Evolutionary conservation across 1,140 invertebrate species (phyloP).

Genomic region (Anadara kagoshimensis): DNA sequence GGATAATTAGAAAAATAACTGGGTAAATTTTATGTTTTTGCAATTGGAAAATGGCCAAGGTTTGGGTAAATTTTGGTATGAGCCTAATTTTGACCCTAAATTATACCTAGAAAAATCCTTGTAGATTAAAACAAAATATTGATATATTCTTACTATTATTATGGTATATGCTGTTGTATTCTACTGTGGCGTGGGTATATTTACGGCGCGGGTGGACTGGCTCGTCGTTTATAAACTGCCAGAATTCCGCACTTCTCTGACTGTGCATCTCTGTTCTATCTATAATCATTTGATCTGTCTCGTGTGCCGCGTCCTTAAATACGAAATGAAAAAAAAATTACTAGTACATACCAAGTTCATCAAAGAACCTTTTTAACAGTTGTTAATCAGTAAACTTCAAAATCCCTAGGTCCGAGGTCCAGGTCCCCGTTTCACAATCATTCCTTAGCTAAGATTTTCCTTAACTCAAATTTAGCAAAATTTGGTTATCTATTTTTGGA

Average conservation of each 20-base stretch:
- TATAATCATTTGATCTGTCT: slow-evolving; percentile 27
- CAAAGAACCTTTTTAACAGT: background rate
- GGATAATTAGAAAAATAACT: too few relatives aligned
- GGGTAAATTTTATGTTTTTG: too few relatives aligned
- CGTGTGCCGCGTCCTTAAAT: slow-evolving; percentile 40
- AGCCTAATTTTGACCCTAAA: too few relatives aligned
- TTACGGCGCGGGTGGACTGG: slow-evolving; percentile 21
- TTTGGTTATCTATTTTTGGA: too few relatives aligned
- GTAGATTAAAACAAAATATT: background rate
- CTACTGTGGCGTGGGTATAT: slow-evolving; percentile 48
- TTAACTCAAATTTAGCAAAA: too few relatives aligned
- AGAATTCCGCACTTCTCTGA: slow-evolving; percentile 39
- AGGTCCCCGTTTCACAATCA: too few relatives aligned
- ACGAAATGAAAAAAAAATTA: background rate
- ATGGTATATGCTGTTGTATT: slow-evolving; percentile 65
- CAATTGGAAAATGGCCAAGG: too few relatives aligned
- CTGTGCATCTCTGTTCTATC: slow-evolving; percentile 39
- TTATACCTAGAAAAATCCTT: too few relatives aligned
- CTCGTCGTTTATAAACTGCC: slow-evolving; percentile 37
- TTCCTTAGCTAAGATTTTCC: too few relatives aligned
- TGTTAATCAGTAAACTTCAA: background rate
- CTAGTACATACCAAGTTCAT: background rate
- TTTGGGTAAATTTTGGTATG: too few relatives aligned
- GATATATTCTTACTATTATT: slow-evolving; percentile 50
- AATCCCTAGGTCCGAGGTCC: too few relatives aligned